Evolutionary conservation across 2,888 invertebrate genomes (phyloP), one percentile per base, ranked within the genome.

Genomic region (Unio pictorum): DNA sequence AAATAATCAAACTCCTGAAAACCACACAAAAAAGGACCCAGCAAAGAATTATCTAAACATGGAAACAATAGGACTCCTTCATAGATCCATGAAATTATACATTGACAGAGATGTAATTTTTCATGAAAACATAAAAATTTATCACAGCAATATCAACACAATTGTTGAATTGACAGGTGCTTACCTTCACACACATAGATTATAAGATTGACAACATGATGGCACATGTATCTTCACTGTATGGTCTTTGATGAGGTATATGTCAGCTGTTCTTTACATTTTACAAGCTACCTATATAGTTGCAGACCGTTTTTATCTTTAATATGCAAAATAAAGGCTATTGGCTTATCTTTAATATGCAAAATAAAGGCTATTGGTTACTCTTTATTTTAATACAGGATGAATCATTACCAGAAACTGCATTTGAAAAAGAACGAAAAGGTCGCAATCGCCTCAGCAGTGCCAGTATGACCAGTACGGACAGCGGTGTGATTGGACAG

Each of bases 401-500:
- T 55, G 64, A 66, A 17, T 55, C 60, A 54, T 61, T 61, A 11
- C 61, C 60, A 11, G 45, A 7, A 58, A 68, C 58, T 63, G 76
- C 30, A 58, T 55, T 61, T 34, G 64, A 68, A 30, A 63, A 26
- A 26, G 58, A 59, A 59, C 60, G 69, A 57, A 73, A 73, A 61
- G 64, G 68, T 28, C 73, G 73, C 64, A 80, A 81, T 58, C 71
- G 84, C 56, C 72, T 75, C 28, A 85, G 85, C 67, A 81, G 78
- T 55, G 76, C 81, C 7, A 86, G 84, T 74, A 78, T 79, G 3
- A 67, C 80, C 64, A 85, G 85, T 62, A 79, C 77, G 2, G 86
- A 84, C 77, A 86, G 86, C 69, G 84, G 84, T 30, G 84, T 84
- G 68, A 81, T 80, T 71, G 84, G 82, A 65, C 80, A 76, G 60